Evolutionary conservation across 2,888 invertebrate genomes (phyloP).

Genomic region (Sipha maydis): DNA sequence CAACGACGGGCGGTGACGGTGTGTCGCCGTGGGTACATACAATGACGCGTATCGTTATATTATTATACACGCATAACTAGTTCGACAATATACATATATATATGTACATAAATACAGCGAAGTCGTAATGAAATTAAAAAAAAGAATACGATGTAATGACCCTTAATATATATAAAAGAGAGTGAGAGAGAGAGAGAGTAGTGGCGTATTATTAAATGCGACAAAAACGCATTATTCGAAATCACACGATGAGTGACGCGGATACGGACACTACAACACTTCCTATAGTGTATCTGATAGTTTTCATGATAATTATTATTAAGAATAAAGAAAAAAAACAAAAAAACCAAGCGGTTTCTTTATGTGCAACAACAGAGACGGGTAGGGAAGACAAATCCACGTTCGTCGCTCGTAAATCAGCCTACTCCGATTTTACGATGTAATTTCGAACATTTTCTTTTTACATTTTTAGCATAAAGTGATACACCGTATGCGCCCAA

Average conservation of each 20-base stretch:
- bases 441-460: not conserved
- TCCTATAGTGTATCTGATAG: not conserved
- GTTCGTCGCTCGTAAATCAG: not conserved
- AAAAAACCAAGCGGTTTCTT: not conserved
- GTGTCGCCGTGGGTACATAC: not conserved
- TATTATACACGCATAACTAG: not conserved
- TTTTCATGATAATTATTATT: not conserved
- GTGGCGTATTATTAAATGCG: conserved; percentile 26
- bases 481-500: too few relatives aligned
- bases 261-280: not conserved
- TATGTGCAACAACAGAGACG: not conserved
- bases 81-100: not conserved
- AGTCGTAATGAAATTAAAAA: conserved; percentile 36
- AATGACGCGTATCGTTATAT: not conserved
- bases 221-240: conserved; percentile 36
- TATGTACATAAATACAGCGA: not conserved
- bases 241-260: not conserved
- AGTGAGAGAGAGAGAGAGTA: not conserved
- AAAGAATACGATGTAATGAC: conserved; percentile 33
- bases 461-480: too few relatives aligned
- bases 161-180: not conserved
- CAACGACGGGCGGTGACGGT: conserved; percentile 2
- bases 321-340: not conserved
- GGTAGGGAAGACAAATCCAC: not conserved
- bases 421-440: not conserved